phyloP scores from a whole-genome alignment of 2,888 invertebrate species.

The Brachyopa scutellaris region DNA sequence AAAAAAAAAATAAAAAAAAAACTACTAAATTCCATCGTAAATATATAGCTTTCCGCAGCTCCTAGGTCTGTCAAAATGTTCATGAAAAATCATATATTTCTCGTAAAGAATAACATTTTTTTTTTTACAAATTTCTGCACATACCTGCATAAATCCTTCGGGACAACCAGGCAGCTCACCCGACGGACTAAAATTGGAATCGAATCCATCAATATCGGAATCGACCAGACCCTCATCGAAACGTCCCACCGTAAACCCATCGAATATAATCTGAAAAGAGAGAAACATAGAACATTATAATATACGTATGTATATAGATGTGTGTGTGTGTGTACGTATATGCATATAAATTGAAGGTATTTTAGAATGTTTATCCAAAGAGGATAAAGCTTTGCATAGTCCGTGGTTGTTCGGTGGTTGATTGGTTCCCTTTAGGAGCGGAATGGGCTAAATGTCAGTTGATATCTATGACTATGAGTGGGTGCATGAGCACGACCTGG shows the following conservation, averaged over 20 bases:
- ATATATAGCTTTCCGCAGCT: slow-evolving; percentile 32
- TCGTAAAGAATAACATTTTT: no score
- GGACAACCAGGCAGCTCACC: slow-evolving; percentile 90
- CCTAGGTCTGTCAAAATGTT: slow-evolving; percentile 51
- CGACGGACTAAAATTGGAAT: slow-evolving; percentile 80
- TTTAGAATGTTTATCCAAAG: slow-evolving; percentile 64
- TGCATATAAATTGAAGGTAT: slow-evolving; percentile 23
- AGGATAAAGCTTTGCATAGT: slow-evolving; percentile 57
- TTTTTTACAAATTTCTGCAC: slow-evolving; percentile 74
- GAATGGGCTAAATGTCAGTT: slow-evolving; percentile 46
- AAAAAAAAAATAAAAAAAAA: slow-evolving; percentile 22
- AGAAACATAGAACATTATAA: slow-evolving; percentile 16
- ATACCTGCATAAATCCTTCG: slow-evolving; percentile 93
- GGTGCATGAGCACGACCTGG: slow-evolving; percentile 7
- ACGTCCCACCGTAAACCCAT: slow-evolving; percentile 93
- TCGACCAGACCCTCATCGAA: slow-evolving; percentile 86
- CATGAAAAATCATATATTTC: slow-evolving; percentile 42
- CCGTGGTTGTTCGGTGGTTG: slow-evolving; percentile 62
- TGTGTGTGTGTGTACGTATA: not conserved
- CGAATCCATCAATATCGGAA: slow-evolving; percentile 81
- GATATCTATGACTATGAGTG: no score
- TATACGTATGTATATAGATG: slow-evolving; percentile 11
- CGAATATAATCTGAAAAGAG: slow-evolving; percentile 88
- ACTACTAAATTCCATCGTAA: slow-evolving; percentile 23
- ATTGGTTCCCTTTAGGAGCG: slow-evolving; percentile 56